Percentiles rank a stretch among this genome's conserved stretches.
Evolutionary conservation across 2,113 vertebrate genomes (phyloP).

Genomic region (Tringa solitaria): DNA sequence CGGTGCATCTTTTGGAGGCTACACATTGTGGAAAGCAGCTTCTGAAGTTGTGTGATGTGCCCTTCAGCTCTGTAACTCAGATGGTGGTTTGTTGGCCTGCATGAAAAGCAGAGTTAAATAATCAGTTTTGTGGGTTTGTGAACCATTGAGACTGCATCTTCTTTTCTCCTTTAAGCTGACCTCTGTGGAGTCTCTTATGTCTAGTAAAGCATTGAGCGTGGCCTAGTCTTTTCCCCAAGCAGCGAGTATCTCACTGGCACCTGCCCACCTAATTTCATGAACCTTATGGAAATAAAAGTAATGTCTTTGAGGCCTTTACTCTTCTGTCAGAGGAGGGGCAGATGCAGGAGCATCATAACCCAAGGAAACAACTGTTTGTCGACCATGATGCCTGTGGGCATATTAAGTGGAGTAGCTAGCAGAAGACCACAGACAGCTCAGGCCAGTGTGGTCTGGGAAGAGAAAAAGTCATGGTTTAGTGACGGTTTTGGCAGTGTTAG

Average conservation of each 20-base stretch:
- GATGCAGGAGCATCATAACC: not conserved
- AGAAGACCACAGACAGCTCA: not conserved
- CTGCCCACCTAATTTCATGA: not conserved
- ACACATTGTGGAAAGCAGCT: not conserved
- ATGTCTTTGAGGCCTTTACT: not conserved
- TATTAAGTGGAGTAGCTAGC: not conserved
- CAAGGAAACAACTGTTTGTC: not conserved
- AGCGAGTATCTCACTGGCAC: not conserved
- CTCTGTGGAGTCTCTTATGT: not conserved
- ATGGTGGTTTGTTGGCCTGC: not conserved
- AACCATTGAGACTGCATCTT: not conserved
- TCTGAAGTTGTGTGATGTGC: not conserved
- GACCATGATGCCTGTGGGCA: too few relatives aligned
- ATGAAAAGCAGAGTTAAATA: not conserved
- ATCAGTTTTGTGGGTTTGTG: not conserved
- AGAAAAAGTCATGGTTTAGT: not conserved
- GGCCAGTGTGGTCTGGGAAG: not conserved
- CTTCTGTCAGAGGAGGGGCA: not conserved
- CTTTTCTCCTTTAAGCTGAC: not conserved
- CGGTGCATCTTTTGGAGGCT: not conserved
- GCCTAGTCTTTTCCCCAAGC: not conserved
- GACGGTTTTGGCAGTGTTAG: not conserved
- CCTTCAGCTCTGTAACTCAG: not conserved
- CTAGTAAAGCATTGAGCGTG: not conserved
- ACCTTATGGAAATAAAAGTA: not conserved